Percentiles rank a stretch among this genome's conserved stretches.
Evolutionary conservation across 2,888 invertebrate species (phyloP).

Genomic region (Eupsilia transversa): DNA sequence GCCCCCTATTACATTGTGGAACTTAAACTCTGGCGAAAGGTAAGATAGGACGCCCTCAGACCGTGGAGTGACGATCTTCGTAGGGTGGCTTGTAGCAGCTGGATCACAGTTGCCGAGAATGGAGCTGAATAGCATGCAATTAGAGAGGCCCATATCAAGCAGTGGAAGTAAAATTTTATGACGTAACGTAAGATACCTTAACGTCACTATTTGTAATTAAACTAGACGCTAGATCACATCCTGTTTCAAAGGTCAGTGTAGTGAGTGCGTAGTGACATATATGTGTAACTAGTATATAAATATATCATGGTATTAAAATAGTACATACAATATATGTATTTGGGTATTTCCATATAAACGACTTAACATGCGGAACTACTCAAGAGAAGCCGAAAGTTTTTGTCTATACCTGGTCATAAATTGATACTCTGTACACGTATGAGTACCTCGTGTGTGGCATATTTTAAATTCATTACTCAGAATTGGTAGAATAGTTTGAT

Average conservation of each 20-base stretch:
- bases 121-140: too few species aligned
- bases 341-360: constrained; percentile 22
- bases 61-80: too few species aligned
- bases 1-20: too few species aligned
- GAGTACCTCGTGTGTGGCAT: constrained; percentile 21
- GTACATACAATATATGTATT: background rate
- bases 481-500: constrained; percentile 24
- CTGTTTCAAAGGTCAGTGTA: constrained; percentile 22
- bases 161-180: background rate
- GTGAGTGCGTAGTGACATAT: background rate
- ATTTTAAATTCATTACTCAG: constrained; percentile 30
- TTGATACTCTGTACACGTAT: constrained; percentile 38
- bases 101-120: too few species aligned
- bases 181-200: background rate
- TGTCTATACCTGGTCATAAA: background rate
- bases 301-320: background rate
- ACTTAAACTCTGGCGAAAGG: too few species aligned
- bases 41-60: too few species aligned
- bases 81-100: too few species aligned
- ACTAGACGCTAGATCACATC: constrained; percentile 25
- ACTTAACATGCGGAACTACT: constrained; percentile 33
- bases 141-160: too few species aligned
- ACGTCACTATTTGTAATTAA: constrained; percentile 10
- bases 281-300: background rate
- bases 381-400: constrained; percentile 40